A percentile compares a stretch with the other conserved stretches of the same genome.
Evolutionary conservation across 2,113 vertebrate genomes (phyloP).

Genomic region (Peucedramus taeniatus): DNA sequence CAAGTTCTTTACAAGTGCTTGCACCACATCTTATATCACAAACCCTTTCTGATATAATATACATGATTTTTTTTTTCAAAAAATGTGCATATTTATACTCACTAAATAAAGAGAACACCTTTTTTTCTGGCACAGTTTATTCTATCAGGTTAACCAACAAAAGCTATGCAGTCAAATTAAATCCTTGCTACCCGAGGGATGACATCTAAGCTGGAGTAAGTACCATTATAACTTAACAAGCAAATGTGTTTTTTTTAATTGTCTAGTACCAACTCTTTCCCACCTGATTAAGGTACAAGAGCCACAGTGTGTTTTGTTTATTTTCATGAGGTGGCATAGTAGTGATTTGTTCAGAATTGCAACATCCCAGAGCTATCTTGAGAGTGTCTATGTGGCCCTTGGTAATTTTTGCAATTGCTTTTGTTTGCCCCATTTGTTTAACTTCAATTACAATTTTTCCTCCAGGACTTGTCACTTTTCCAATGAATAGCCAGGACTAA

Average conservation of each 20-base stretch:
- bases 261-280: neutral
- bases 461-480: conserved; percentile 4
- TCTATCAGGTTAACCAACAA: neutral
- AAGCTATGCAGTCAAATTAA: neutral
- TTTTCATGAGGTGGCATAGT: neutral
- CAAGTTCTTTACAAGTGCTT: neutral
- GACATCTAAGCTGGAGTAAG: neutral
- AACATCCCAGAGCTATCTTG: neutral
- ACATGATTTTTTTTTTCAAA: neutral
- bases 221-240: neutral
- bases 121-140: neutral
- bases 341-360: neutral
- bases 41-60: neutral
- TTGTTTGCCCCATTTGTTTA: conserved; percentile 7
- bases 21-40: neutral
- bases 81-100: neutral
- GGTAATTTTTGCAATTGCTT: neutral
- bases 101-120: neutral
- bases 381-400: neutral
- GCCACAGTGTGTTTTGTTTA: neutral
- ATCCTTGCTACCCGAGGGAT: neutral
- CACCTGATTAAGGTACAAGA: neutral
- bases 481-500: neutral
- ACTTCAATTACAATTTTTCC: neutral
- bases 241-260: neutral